Evolutionary conservation across 2,797 vertebrate species (phyloP), one percentile per base, ranked within the genome.

Genomic region (Spinibarbus caldwelli): DNA sequence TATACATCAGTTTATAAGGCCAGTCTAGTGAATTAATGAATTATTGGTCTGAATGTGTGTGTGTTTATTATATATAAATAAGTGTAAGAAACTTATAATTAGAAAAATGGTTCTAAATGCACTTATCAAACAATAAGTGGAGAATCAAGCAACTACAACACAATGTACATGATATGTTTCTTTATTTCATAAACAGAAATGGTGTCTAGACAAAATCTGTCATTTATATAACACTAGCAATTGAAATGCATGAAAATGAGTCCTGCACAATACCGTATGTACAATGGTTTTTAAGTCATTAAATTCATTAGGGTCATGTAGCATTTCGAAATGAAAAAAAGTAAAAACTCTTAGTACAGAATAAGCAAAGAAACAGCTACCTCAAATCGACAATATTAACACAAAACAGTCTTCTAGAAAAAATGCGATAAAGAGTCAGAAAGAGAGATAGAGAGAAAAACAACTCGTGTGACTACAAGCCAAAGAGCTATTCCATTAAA

Each of bases 161-260:
- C 95, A 95, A 95, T 95, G 95, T 97, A 96, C 95, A 96, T n/a
- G n/a, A n/a, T 97, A 96, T 97, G 96, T 97, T 98, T 96, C 97
- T 99, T 99, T 99, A 99, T 99, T 99, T 99, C 97, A 97, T 98
- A 95, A 99, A 98, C 97, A 98, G 97, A 99, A 98, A 99, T 97
- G 96, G 97, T 98, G 97, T 99, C 97, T 97, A 98, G 96, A 98
- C 97, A 98, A 98, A 97, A 96, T 95, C 94, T 95, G 94, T 94
- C 87, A 93, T 94, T 97, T 97, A 91, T 94, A 97, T 97, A 98
- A 98, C 97, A 98, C 97, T 99, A 98, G 96, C 96, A 97, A 96
- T 97, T 97, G 96, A 98, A 98, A 95, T 97, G 96, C 98, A 97
- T 97, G 96, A 96, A 96, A 97, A 95, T 94, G 94, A 93, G 92